phyloP scores from a whole-genome alignment of 2,113 vertebrate genomes.

The Butastur rufipennis region DNA sequence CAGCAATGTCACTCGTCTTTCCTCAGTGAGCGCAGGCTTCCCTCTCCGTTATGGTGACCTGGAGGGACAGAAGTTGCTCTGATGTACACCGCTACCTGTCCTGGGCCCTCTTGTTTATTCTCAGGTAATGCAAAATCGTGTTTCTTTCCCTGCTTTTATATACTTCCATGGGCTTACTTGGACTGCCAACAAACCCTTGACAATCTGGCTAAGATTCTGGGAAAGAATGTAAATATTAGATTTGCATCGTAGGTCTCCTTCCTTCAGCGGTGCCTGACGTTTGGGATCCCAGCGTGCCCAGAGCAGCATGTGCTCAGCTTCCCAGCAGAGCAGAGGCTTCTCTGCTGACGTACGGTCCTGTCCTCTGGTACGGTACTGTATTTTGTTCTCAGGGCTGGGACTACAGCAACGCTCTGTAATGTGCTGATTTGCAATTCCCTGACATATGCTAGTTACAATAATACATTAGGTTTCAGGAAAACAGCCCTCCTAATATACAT shows the following conservation, averaged over 20 bases:
- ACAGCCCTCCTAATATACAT: not conserved
- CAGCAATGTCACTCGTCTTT: not conserved
- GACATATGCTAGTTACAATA: constrained; percentile 6
- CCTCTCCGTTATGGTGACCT: not conserved
- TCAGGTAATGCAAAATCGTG: not conserved
- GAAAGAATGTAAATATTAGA: not conserved
- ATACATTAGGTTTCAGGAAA: not conserved
- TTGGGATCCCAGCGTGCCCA: not conserved
- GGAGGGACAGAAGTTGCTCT: not conserved
- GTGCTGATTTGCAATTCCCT: constrained; percentile 51
- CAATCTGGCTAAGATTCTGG: not conserved
- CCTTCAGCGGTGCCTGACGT: not conserved
- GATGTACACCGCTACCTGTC: not conserved
- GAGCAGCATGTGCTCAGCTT: not conserved
- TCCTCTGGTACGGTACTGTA: not conserved
- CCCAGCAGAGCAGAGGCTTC: not conserved
- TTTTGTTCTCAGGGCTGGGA: constrained; percentile 4
- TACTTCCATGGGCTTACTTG: not conserved
- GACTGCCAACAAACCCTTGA: not conserved
- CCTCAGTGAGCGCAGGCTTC: not conserved
- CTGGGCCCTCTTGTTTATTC: not conserved
- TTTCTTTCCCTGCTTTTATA: not conserved
- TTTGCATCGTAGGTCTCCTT: not conserved
- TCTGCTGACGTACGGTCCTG: not conserved
- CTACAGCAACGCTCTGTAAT: not conserved